Base-by-base conservation (phyloP, 1,140 invertebrate genomes). In the Chrysopa pallens region DNA sequence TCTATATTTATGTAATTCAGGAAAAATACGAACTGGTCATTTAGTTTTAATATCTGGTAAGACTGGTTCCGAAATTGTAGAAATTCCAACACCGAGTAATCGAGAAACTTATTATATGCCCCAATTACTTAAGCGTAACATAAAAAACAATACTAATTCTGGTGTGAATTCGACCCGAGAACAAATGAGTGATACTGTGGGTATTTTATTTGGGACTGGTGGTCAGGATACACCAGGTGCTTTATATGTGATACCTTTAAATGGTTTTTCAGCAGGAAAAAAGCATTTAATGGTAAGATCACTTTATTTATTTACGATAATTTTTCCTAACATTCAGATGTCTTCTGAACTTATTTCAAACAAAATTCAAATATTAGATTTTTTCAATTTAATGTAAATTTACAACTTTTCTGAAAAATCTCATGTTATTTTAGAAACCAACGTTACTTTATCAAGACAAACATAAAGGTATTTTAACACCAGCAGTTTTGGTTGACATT, bases 31-130 rank as follows among this genome's bases (percentile, higher is more conserved):
- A 31, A 60, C 61, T 6, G 80, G 80, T 3, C 67, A 76, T 53
- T 62, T 88, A 6, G 54, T 83, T 17, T 49, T 88, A 6, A 62
- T 86, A 36, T 84, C 78, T 40, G 84, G 82, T 6, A 74, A 68
- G 55, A 73, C 62, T 36, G 83, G 84, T 8, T 60, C 65, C 42
- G 67, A 78, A 42, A 60, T 88, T 40, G 66, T 68, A 14, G 72
- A 63, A 48, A 61, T 78, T 36, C 59, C 66, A 33, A 76, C 81
- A 36, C 80, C 82, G 5, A 72, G 76, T 50, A 60, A 67, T 28
- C 69, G 72, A 42, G 79, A 86, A 61, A 73, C 84, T 45, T 85
- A 84, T 51, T 64, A 64, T 45, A 77, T 77, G n/a, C 81, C 80
- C 7, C 73, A 78, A 55, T 49, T 78, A 6, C 57, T 66, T 1